These are phyloP conservation scores for Hozukius guyotensis DNA, from an alignment of 2,797 vertebrate genomes.

Conservation along the genomic window DNA sequence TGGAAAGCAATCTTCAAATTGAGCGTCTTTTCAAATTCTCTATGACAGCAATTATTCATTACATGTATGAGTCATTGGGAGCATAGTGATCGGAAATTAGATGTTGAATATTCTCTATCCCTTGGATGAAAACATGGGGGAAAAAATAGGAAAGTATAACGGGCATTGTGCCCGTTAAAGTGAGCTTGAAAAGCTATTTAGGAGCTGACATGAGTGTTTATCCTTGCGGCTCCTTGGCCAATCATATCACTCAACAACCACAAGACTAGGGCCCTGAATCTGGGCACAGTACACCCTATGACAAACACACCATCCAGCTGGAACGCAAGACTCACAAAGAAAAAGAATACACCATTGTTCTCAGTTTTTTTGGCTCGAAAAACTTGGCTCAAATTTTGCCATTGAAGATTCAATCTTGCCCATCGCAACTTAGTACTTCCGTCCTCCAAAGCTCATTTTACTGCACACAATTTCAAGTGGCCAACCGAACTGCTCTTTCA, in stretches of 20 bases:
- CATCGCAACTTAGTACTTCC: background rate
- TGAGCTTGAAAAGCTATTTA: constrained; percentile 46
- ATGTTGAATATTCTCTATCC: background rate
- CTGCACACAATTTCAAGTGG: background rate
- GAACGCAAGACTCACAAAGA: background rate
- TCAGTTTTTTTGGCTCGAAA: background rate
- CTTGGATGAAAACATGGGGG: background rate
- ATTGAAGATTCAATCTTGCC: background rate
- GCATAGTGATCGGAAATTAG: background rate
- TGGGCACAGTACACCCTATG: constrained; percentile 2
- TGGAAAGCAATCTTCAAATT: background rate
- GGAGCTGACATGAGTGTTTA: constrained; percentile 23
- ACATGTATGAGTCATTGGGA: background rate
- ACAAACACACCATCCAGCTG: constrained; percentile 24
- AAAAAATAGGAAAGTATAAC: background rate
- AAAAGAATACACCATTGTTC: background rate
- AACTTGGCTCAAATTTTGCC: background rate
- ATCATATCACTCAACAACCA: constrained; percentile 48
- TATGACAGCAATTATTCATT: background rate
- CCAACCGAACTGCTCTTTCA: background rate
- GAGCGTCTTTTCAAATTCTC: background rate
- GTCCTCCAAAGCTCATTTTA: background rate
- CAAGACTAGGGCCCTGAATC: constrained; percentile 17
- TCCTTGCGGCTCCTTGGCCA: constrained; percentile 41
- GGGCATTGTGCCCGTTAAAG: constrained; percentile 11